phyloP scores from a whole-genome alignment of 2,888 invertebrate species.

The Entomobrya proxima region DNA sequence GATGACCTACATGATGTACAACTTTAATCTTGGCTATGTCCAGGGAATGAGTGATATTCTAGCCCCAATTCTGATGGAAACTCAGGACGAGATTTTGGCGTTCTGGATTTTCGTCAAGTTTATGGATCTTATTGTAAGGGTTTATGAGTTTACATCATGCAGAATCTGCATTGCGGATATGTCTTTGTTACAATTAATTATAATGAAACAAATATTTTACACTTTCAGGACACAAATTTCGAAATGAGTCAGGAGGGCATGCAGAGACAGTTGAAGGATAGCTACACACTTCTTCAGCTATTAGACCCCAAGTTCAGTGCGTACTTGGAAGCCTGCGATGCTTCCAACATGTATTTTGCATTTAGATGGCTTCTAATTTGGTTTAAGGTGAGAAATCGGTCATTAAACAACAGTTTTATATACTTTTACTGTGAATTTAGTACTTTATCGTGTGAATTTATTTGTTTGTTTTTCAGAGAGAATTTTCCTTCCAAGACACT shows the following conservation, averaged over 20 bases:
- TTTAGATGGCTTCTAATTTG: slow-evolving; percentile 98
- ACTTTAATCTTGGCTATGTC: slow-evolving; percentile 92
- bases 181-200: too few relatives aligned
- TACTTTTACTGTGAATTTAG: too few relatives aligned
- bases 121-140: slow-evolving; percentile 93
- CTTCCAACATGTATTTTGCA: slow-evolving; percentile 98
- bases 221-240: slow-evolving; percentile 90
- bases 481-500: slow-evolving; percentile 91
- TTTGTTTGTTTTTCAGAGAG: slow-evolving; percentile 81
- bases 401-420: too few relatives aligned
- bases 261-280: slow-evolving; percentile 92
- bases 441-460: background rate
- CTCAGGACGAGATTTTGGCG: slow-evolving; percentile 95
- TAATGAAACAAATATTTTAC: too few relatives aligned
- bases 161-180: too few relatives aligned
- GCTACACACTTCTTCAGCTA: slow-evolving; percentile 88
- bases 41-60: slow-evolving; percentile 99
- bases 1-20: slow-evolving; percentile 98
- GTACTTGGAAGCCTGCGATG: slow-evolving; percentile 91
- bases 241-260: slow-evolving; percentile 98
- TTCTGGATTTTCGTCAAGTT: slow-evolving; percentile 99
- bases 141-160: background rate
- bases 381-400: slow-evolving; percentile 84
- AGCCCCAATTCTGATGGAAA: slow-evolving; percentile 91
- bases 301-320: slow-evolving; percentile 90